Base-by-base conservation (phyloP, 2,113 vertebrate species). In the Delphinapterus leucas region DNA sequence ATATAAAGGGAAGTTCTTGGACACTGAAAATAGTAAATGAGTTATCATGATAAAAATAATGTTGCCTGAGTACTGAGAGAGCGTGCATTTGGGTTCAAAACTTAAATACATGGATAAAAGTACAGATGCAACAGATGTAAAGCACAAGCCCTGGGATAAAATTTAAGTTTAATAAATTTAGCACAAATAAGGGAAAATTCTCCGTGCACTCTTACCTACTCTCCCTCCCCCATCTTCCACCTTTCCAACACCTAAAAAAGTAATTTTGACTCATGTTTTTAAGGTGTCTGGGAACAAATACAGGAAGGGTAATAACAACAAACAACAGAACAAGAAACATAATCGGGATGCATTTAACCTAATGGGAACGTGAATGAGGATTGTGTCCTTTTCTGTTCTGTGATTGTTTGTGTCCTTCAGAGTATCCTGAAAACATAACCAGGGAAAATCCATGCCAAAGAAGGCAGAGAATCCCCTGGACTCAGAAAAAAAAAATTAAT, bases 251-350 rank as follows among this genome's bases (percentile, higher is more conserved):
- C 86, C 96, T 96, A 93, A 89, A 95, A 55, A 88, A 95, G 86
- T 81, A n/a, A 76, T 82, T 63, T 49, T 98, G 96, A 96, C 95
- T 97, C 94, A 93, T 98, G 71, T 63, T 76, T 88, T 49, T 53
- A 97, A 98, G 90, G 96, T 97, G 90, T 98, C 94, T 96, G 95
- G 47, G 67, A 97, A 98, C 96, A 97, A 98, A 98, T 38, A 90
- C 96, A 98, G 97, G 98, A 98, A 98, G 95, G 0, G 80, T 21
- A 76, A 97, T 85, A 94, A 88, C 96, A 88, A 68, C 93, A 97
- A 98, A 98, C 88, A 97, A 77, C 87, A 97, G 81, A 79, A 82
- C 31, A 53, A 97, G 93, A 88, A 97, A 88, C 92, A 95, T 70
- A 87, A 96, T 79, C 1, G 41, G 93, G 90, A 90, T 63, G 44